These are phyloP conservation scores for Syrmaticus mikado DNA, from an alignment of 2,113 vertebrate genomes.

Conservation along the genomic window DNA sequence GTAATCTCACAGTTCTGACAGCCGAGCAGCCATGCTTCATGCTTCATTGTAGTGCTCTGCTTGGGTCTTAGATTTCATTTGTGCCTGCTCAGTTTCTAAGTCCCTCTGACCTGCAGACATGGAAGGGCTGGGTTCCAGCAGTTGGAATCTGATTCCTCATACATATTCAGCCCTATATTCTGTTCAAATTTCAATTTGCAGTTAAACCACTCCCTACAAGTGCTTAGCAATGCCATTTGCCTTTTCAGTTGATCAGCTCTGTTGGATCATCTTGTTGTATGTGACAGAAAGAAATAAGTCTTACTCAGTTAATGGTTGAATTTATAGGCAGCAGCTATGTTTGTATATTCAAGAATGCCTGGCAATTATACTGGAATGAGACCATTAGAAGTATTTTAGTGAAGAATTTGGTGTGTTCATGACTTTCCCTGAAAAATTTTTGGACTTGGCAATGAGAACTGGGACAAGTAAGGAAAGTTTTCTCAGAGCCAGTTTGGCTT, in stretches of 20 bases:
- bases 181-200: background rate
- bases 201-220: background rate
- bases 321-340: background rate
- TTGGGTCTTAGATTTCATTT: background rate
- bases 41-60: background rate
- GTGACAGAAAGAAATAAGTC: background rate
- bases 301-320: background rate
- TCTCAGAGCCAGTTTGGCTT: background rate
- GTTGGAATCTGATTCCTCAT: background rate
- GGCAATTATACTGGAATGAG: background rate
- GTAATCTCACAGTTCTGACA: background rate
- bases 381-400: background rate
- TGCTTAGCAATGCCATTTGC: background rate
- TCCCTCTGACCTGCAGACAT: background rate
- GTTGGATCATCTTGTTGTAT: background rate
- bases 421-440: background rate
- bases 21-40: background rate
- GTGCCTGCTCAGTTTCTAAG: background rate
- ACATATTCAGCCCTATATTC: background rate
- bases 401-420: background rate
- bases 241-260: background rate
- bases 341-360: background rate
- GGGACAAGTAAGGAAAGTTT: background rate
- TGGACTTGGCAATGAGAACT: background rate
- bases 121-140: background rate